Evolutionary conservation across 2,797 vertebrate species (phyloP).

Genomic region (Sitta carolinensis): DNA sequence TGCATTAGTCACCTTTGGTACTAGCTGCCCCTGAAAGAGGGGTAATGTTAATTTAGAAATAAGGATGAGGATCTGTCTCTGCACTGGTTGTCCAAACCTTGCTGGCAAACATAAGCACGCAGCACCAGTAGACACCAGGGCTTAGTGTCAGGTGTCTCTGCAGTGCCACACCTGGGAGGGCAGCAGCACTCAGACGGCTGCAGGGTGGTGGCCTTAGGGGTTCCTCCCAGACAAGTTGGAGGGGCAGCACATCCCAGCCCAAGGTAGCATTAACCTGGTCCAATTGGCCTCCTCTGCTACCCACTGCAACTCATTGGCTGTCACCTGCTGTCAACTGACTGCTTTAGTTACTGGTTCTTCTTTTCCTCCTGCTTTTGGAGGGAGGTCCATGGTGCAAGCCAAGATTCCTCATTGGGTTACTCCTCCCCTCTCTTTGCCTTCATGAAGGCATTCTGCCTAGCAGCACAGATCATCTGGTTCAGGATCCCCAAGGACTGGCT

Average conservation of each 20-base stretch:
- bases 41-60: background rate
- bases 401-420: background rate
- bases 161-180: background rate
- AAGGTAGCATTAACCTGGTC: background rate
- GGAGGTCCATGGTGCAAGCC: background rate
- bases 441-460: background rate
- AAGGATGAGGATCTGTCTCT: background rate
- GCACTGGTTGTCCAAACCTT: background rate
- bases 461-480: background rate
- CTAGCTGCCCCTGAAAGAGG: background rate
- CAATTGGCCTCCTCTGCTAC: background rate
- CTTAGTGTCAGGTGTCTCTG: background rate
- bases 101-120: background rate
- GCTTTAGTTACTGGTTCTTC: background rate
- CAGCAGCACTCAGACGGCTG: background rate
- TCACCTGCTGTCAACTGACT: accelerated
- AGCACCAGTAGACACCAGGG: background rate
- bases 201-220: background rate
- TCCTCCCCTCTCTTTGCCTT: background rate
- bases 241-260: background rate
- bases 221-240: background rate
- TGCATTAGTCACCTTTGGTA: background rate
- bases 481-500: background rate
- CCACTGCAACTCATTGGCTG: accelerated
- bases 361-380: background rate